These are phyloP conservation scores for Carcinoscorpius rotundicauda DNA, from an alignment of 1,140 invertebrate genomes.

Conservation along the genomic window DNA sequence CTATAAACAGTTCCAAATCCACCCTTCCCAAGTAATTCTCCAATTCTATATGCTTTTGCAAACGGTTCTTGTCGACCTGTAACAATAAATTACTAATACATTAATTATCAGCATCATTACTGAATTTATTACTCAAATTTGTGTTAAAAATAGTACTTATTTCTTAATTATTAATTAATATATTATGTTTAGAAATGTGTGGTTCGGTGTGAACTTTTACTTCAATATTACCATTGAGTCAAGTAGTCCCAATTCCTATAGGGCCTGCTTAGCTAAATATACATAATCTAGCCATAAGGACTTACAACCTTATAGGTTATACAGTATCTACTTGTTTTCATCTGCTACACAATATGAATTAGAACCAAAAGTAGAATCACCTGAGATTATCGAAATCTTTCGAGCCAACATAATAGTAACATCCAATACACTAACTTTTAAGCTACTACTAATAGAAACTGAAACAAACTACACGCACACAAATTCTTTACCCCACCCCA, in stretches of 20 bases:
- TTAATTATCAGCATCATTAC: conserved; percentile 2
- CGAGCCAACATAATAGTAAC: conserved; percentile 10
- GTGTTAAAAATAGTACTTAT: too few species aligned
- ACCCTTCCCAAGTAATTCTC: conserved; percentile 44
- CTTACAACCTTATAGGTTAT: neutral
- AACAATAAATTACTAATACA: too few species aligned
- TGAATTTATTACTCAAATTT: neutral
- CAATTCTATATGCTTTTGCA: conserved; percentile 37
- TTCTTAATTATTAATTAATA: too few species aligned
- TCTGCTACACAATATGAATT: neutral
- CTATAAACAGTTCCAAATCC: conserved; percentile 52
- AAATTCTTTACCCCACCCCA: too few species aligned
- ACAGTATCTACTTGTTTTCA: conserved; percentile 3
- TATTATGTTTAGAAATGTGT: too few species aligned
- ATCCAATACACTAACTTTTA: too few species aligned
- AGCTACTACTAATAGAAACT: too few species aligned
- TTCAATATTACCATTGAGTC: too few species aligned
- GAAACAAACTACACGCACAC: too few species aligned
- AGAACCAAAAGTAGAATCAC: conserved; percentile 9
- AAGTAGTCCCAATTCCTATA: too few species aligned
- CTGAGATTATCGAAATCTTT: conserved; percentile 14
- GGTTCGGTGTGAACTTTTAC: too few species aligned
- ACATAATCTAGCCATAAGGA: neutral
- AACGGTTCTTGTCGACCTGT: conserved; percentile 28
- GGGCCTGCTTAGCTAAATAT: too few species aligned